Percentiles rank a stretch among this genome's conserved stretches.
Evolutionary conservation across 2,113 vertebrate genomes (phyloP).

Genomic region (Strix uralensis): DNA sequence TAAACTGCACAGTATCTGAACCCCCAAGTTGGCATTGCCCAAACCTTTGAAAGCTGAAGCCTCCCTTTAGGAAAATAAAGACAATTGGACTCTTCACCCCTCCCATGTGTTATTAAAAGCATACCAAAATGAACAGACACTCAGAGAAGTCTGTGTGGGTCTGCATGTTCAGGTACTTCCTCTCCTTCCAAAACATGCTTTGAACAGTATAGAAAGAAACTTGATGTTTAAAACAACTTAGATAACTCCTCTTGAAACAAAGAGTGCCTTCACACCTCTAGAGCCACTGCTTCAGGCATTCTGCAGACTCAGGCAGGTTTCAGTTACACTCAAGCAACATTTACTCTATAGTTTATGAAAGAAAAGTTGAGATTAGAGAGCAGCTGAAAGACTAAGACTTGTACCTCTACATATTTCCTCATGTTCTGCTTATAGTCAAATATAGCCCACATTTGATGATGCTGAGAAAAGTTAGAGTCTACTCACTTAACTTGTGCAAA

Average conservation of each 20-base stretch:
- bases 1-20: neutral
- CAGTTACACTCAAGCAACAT: neutral
- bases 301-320: neutral
- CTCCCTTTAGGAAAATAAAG: neutral
- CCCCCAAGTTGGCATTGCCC: neutral
- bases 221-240: neutral
- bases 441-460: neutral
- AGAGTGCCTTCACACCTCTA: neutral
- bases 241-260: neutral
- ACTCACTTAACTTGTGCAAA: neutral
- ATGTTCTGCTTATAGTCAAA: neutral
- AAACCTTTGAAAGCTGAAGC: constrained; percentile 46
- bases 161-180: neutral
- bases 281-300: neutral
- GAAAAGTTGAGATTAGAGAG: neutral
- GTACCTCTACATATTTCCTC: neutral
- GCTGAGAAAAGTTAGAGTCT: neutral
- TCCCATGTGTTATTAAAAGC: constrained; percentile 36
- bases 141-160: neutral
- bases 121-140: neutral
- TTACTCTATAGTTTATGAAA: neutral
- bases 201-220: constrained; percentile 5
- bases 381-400: neutral
- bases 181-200: constrained; percentile 28
- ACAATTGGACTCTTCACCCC: constrained; percentile 4